phyloP scores from a whole-genome alignment of 1,140 invertebrate genomes.

The Notospermus geniculatus region DNA sequence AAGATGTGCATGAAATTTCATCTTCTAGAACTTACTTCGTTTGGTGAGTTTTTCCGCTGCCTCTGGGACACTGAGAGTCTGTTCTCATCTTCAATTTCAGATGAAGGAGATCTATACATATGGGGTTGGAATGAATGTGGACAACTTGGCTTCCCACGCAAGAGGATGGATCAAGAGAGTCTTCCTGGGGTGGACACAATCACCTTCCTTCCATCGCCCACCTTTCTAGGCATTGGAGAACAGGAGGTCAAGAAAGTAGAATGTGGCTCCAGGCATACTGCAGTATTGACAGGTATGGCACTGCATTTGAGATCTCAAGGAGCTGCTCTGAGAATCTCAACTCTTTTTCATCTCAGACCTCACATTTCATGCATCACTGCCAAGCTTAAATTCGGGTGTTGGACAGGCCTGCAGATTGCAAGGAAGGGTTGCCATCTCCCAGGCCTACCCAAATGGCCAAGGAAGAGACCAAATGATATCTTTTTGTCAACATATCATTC shows the following conservation, averaged over 20 bases:
- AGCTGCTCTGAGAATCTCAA: too few relatives aligned
- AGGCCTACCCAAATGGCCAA: neutral
- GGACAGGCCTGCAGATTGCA: neutral
- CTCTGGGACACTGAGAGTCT: too few relatives aligned
- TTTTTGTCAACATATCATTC: neutral
- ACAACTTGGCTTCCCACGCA: conserved; percentile 67
- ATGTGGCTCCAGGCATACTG: conserved; percentile 49
- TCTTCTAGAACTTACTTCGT: neutral
- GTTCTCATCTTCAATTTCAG: conserved; percentile 28
- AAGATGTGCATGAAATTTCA: neutral
- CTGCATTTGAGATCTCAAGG: neutral
- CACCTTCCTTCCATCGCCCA: conserved; percentile 28
- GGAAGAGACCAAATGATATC: neutral
- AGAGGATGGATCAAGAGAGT: conserved; percentile 18
- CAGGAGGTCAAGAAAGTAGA: conserved; percentile 24
- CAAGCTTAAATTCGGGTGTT: too few relatives aligned
- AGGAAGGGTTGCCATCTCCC: neutral
- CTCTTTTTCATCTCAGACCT: too few relatives aligned
- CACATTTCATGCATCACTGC: too few relatives aligned
- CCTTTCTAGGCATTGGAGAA: conserved; percentile 25
- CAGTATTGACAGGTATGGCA: conserved; percentile 33
- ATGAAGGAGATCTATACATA: conserved; percentile 65
- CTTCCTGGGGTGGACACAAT: conserved; percentile 17
- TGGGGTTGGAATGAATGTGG: conserved; percentile 86
- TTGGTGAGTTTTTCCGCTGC: conserved; percentile 1